Evolutionary conservation across 2,113 vertebrate genomes (phyloP), one percentile per base, ranked within the genome.

Genomic region (Muntiacus reevesi): DNA sequence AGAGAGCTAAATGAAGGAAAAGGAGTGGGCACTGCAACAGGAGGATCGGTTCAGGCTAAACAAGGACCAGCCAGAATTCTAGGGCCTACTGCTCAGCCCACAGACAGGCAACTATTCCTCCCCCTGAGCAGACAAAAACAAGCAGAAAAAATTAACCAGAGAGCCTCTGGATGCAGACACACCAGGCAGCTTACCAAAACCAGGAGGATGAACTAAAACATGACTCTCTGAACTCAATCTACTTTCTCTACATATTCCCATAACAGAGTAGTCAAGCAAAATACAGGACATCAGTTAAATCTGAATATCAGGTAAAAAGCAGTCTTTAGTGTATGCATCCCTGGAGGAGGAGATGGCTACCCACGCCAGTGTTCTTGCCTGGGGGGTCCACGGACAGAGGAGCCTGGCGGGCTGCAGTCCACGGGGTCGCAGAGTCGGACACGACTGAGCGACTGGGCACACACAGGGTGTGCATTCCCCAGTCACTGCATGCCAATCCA

Each of bases 391-490:
- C 0, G n/a, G 67, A 13, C 21, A 13, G 67, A 21, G 67, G 36
- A 13, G 36, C 21, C 67, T 40, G 67, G 36, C 0, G 0, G 64
- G 33, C 4, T 4, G 1, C 64, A 71, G 64, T 33, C 62, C 30
- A 17, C 0, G 30, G 30, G 15, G 33, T n/a, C 33, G 1, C 33
- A n/a, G 67, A 71, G 67, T 71, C 10, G 10, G 10, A 40, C 67
- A 36, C 2, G 5, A 23, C 67, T 13, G 36, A 12, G 67, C 11
- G 0, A 1, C 60, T 7, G 14, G 17, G 15, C 14, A 40, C 36
- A 12, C 67, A 23, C 10, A 74, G 67, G 19, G n/a, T 64, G 47
- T 21, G 55, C 36, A 3, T 54, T 25, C 79, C 36, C 25, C 47
- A 64, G 47, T 86, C 55, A 30, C 0, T 79, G 7, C 5, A 19